Evolutionary conservation across 2,797 vertebrate genomes (phyloP).

Genomic region (Poeciliopsis presidionis): DNA sequence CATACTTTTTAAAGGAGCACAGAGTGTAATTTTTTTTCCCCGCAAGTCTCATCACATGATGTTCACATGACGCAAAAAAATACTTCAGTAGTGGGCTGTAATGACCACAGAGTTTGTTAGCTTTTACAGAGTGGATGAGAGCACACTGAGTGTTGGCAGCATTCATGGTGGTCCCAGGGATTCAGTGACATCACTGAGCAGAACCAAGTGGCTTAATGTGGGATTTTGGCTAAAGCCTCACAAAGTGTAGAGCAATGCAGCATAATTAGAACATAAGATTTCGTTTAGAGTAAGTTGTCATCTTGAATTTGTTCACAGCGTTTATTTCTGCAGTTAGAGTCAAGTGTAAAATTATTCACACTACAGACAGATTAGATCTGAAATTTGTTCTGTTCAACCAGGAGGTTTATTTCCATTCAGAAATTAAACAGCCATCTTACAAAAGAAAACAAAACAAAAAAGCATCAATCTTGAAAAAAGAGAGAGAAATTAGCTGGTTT

Average conservation of each 20-base stretch:
- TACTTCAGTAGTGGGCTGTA: slow-evolving; percentile 49
- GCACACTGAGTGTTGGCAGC: slow-evolving; percentile 62
- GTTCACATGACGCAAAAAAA: slow-evolving; percentile 64
- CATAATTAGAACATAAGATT: slow-evolving; percentile 20
- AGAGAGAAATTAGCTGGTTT: not conserved
- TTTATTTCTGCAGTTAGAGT: not conserved
- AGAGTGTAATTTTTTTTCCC: slow-evolving; percentile 50
- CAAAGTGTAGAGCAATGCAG: slow-evolving; percentile 33
- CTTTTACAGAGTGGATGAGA: slow-evolving; percentile 58
- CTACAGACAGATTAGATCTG: not conserved
- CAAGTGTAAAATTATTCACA: not conserved
- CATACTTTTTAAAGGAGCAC: slow-evolving; percentile 48
- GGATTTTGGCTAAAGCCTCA: slow-evolving; percentile 45
- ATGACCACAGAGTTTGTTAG: slow-evolving; percentile 55
- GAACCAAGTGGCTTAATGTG: slow-evolving; percentile 44
- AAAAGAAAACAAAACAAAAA: not conserved
- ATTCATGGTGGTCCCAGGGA: slow-evolving; percentile 62
- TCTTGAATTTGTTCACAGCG: slow-evolving; percentile 25
- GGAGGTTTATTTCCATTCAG: not conserved
- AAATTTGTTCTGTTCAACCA: not conserved
- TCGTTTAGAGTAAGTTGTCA: slow-evolving; percentile 25
- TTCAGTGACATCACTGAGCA: slow-evolving; percentile 48
- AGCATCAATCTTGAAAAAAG: not conserved
- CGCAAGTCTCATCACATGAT: slow-evolving; percentile 64
- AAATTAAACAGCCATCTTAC: not conserved